A percentile compares a stretch with the other conserved stretches of the same genome.
Evolutionary conservation across 2,888 invertebrate genomes (phyloP).

Genomic region (Acronicta leporina): DNA sequence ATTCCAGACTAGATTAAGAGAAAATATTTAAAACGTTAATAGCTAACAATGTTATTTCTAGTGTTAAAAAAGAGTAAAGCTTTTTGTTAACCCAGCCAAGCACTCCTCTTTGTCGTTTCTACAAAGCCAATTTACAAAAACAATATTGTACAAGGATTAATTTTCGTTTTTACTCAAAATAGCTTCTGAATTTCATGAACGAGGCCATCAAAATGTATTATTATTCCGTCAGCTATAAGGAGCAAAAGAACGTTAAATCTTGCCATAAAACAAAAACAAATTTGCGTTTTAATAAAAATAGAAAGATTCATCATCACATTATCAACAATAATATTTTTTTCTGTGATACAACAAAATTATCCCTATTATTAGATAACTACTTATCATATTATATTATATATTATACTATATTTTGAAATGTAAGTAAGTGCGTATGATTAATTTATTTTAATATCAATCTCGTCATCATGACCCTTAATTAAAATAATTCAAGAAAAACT

Average conservation of each 20-base stretch:
- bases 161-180: constrained; percentile 17
- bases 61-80: constrained; percentile 6
- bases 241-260: constrained; percentile 25
- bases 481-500: no score
- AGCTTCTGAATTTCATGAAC: constrained; percentile 23
- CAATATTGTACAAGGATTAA: constrained; percentile 40
- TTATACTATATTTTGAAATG: no score
- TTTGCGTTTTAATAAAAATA: constrained; percentile 33
- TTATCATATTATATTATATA: no score
- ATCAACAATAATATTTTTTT: no score
- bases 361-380: no score
- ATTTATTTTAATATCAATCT: no score
- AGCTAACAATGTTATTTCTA: not conserved
- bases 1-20: not conserved
- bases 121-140: constrained; percentile 36
- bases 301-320: constrained; percentile 18
- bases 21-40: constrained; percentile 4
- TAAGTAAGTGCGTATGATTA: no score
- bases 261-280: constrained; percentile 27
- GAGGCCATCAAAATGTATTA: constrained; percentile 32
- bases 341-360: not conserved
- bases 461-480: no score
- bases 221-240: constrained; percentile 26
- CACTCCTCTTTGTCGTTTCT: constrained; percentile 2
- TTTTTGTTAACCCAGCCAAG: constrained; percentile 18